These are phyloP conservation scores for Drosophila algonquin DNA, from an alignment of 2,888 invertebrate species.

Conservation along the genomic window DNA sequence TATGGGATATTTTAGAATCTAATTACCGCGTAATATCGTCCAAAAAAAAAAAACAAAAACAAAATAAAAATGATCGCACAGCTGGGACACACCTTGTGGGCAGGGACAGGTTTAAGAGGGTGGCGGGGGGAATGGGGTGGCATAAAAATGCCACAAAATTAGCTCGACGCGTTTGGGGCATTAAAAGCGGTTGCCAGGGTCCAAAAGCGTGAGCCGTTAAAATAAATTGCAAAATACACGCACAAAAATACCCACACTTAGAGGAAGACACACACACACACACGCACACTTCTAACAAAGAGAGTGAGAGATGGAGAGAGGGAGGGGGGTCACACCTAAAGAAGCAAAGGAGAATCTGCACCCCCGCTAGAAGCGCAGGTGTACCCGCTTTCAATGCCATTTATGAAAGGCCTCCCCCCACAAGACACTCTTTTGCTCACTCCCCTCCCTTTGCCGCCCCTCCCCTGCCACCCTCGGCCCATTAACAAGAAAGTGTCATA, in stretches of 20 bases:
- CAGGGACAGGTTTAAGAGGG: too few species aligned
- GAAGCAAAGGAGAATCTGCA: slow-evolving; percentile 11
- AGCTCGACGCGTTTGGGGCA: slow-evolving; percentile 76
- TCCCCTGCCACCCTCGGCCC: neutral
- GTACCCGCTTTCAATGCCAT: slow-evolving; percentile 73
- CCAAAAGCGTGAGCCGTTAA: slow-evolving; percentile 76
- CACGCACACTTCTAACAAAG: neutral
- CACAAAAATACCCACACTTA: slow-evolving; percentile 7
- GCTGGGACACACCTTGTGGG: slow-evolving; percentile 58
- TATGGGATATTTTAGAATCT: slow-evolving; percentile 81
- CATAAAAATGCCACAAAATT: slow-evolving; percentile 76
- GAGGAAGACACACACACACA: neutral
- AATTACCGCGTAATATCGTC: slow-evolving; percentile 74
- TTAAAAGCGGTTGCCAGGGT: slow-evolving; percentile 66
- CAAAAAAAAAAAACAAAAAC: slow-evolving; percentile 14
- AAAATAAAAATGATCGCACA: slow-evolving; percentile 64
- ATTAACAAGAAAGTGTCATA: slow-evolving; percentile 64
- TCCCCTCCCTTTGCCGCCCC: neutral
- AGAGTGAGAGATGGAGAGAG: neutral
- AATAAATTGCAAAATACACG: slow-evolving; percentile 73
- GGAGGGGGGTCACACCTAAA: neutral
- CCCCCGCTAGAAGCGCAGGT: slow-evolving; percentile 63
- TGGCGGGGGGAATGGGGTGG: slow-evolving; percentile 10
- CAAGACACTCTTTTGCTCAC: neutral
- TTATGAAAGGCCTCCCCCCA: slow-evolving; percentile 32